Base-by-base conservation (phyloP, 2,888 invertebrate genomes). In the Caradrina clavipalpis region DNA sequence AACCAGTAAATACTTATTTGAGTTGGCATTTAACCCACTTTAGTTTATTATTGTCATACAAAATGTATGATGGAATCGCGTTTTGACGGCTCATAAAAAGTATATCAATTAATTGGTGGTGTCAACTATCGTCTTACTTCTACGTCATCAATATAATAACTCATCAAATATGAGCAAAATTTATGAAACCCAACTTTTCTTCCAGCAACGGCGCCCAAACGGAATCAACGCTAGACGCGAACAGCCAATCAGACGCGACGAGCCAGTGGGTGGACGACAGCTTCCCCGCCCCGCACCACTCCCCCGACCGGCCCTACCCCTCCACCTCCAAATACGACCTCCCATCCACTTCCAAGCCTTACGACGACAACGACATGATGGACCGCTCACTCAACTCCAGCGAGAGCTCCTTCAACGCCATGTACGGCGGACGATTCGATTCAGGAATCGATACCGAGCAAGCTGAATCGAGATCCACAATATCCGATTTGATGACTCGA, bases 191-290 rank as follows among this genome's bases (percentile, higher is more conserved):
- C 19, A 54, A 42, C 6, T 8, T 61, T 35, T 42, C 21, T 59
- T 17, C 7, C 60, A 53, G 92, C 63, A 87, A 87, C 69, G 89
- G 89, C 73, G 90, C 86, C 11, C 91, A 89, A 77, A 91, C 92
- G 0, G 94, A 93, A 35, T 94, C 94, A 1, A 93, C 93, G 0
- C 82, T 93, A 0, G 92, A 92, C 45, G 91, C 89, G 26, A 91
- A 92, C 84, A 92, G 93, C 78, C 92, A 92, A 66, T 93, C 94
- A 19, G 95, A 94, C 86, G 96, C 96, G 26, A 96, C 96, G 79
- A 95, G 95, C 87, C 95, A 96, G 73, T 96, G 96, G 96, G 95
- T 96, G 76, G 96, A 96, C 89, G 96, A 96, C 90, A 95, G 95
- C 85, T 96, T 96, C 91, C 95, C 94, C 71, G 89, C 91, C n/a